Percentiles rank a stretch among this genome's conserved stretches.
phyloP scores from a whole-genome alignment of 2,888 invertebrate genomes.

The Pheosia gnoma region DNA sequence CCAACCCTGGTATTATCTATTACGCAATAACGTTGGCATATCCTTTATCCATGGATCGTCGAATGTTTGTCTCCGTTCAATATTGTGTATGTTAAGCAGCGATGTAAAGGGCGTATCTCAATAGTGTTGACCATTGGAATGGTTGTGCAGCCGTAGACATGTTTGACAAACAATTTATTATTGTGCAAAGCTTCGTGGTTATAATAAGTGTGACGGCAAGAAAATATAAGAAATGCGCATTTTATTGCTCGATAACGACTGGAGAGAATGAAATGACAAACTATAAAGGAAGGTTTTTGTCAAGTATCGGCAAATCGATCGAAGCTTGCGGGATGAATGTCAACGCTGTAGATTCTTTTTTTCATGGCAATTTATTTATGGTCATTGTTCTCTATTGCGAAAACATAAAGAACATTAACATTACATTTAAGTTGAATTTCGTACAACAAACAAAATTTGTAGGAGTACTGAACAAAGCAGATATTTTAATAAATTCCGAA shows the following conservation, averaged over 20 bases:
- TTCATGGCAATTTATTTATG: constrained; percentile 43
- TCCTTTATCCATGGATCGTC: constrained; percentile 24
- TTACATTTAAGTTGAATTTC: too few species aligned
- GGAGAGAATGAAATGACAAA: constrained; percentile 42
- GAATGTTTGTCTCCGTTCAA: constrained; percentile 4
- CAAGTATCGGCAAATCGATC: constrained; percentile 18
- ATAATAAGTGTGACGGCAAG: constrained; percentile 14
- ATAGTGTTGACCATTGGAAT: not conserved
- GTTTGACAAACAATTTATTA: constrained; percentile 22
- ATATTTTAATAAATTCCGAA: too few species aligned
- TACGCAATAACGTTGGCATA: constrained; percentile 39
- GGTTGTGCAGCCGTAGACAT: constrained; percentile 14
- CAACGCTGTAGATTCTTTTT: constrained; percentile 39
- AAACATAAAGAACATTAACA: too few species aligned
- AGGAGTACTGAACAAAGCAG: too few species aligned
- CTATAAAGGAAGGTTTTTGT: constrained; percentile 42
- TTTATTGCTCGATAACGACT: constrained; percentile 45
- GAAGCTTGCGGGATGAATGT: constrained; percentile 42
- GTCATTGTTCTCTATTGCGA: not conserved
- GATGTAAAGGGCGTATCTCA: not conserved
- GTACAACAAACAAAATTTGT: too few species aligned
- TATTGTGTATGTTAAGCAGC: not conserved
- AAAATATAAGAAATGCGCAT: constrained; percentile 21
- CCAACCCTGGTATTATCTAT: constrained; percentile 53
- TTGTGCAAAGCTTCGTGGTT: constrained; percentile 16